A percentile compares a stretch with the other conserved stretches of the same genome.
Conservation (phyloP, 2,797 vertebrate species). For the Tamandua tetradactyla region DNA sequence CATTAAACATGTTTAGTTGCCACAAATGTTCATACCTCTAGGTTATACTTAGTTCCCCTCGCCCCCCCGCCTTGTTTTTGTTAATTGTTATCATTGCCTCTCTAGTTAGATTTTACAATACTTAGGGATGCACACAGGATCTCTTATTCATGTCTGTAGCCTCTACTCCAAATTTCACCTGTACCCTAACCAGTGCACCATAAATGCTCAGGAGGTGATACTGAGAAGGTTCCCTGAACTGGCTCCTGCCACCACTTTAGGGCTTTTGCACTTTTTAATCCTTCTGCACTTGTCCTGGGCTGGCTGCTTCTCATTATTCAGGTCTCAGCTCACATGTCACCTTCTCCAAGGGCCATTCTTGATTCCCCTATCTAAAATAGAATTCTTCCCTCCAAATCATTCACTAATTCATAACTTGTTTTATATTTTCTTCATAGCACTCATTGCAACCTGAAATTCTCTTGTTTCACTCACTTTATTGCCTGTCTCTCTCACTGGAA, state of each 20-base stretch:
- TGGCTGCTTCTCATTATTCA: conserved; percentile 12
- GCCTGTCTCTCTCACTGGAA: conserved; percentile 1
- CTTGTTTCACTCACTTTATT: conserved; percentile 37
- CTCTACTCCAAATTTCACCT: background rate
- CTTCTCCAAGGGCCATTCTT: conserved; percentile 25
- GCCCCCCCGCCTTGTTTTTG: background rate
- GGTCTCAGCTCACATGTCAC: background rate
- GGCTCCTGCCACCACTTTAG: background rate
- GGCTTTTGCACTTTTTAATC: background rate
- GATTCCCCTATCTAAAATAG: background rate
- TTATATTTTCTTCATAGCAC: conserved; percentile 15
- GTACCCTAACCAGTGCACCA: background rate
- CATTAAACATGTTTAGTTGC: conserved; percentile 16
- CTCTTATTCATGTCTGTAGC: conserved; percentile 23
- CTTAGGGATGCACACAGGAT: background rate
- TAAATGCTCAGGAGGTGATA: background rate
- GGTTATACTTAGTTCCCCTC: background rate
- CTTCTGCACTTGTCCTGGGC: background rate
- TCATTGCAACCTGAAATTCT: background rate
- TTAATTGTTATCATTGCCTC: background rate
- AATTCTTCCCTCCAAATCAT: conserved; percentile 1
- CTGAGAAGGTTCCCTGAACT: background rate
- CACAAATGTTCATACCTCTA: background rate
- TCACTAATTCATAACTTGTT: conserved; percentile 19
- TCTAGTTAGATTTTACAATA: conserved; percentile 12